Base-by-base conservation (phyloP, 2,797 vertebrate genomes). In the Acrossocheilus wenchowensis region DNA sequence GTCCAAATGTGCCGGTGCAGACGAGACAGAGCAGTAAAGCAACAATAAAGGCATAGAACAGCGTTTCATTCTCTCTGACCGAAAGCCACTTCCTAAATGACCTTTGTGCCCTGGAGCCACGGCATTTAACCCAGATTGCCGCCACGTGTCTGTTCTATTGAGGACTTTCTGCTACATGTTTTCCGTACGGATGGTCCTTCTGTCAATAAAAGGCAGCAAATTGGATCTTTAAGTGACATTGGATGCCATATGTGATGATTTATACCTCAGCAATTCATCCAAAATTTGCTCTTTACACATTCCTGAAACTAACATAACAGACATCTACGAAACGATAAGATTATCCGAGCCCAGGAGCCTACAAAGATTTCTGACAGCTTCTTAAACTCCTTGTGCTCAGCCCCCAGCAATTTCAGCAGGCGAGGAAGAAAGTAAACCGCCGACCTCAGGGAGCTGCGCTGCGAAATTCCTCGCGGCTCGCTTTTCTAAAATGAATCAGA, bases 401-500 rank as follows among this genome's bases (percentile, higher is more conserved):
- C 48, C 41, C 66, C n/a, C 45, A 41, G 52, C 14, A n/a, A 26
- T 75, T 82, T 80, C 43, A 85, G 48, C 78, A 50, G 60, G 78
- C 15, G 34, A 36, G 34, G 71, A 71, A 85, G 72, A 82, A 68
- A 73, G 73, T 73, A 14, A 81, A 74, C 84, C 81, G 23, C 34
- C 14, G 21, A 60, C 81, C 68, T 84, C 78, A 78, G 41, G 78
- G 66, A 81, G 41, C 66, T 34, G n/a, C 3, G 71, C 62, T 64
- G 71, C 39, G 9, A 81, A 87, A 86, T 87, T 88, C 50, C 75
- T 68, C 17, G 26, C 41, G 39, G 23, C 62, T 82, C 43, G 17
- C 57, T 78, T 90, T 77, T 75, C 45, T 64, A 15, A 84, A 89
- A 86, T 88, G 83, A 91, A 92, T 91, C n/a, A 78, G 60, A 88